phyloP scores from a whole-genome alignment of 2,888 invertebrate genomes.

The Teleiodes luculella region DNA sequence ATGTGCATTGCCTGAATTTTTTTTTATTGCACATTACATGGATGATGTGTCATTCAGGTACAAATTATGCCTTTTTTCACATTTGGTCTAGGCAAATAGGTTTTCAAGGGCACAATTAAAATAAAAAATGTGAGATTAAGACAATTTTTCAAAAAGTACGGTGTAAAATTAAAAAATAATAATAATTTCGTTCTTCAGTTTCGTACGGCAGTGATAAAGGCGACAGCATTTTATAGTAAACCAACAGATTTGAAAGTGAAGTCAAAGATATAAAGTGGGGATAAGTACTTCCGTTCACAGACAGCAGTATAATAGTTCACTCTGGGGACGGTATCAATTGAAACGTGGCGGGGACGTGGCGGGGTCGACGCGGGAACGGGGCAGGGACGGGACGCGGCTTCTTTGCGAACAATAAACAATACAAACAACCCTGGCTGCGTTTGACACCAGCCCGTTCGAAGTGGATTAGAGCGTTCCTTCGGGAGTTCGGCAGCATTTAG shows the following conservation, averaged over 20 bases:
- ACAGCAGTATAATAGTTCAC: slow-evolving; percentile 54
- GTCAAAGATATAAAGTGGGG: slow-evolving; percentile 48
- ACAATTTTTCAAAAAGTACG: not conserved
- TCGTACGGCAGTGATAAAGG: no score
- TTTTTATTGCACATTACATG: no score
- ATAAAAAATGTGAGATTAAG: no score
- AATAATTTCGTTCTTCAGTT: no score
- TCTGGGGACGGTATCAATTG: slow-evolving; percentile 60
- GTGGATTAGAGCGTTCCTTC: slow-evolving; percentile 75
- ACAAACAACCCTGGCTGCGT: slow-evolving; percentile 77
- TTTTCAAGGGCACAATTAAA: no score
- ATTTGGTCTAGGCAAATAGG: no score
- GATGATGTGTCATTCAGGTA: no score
- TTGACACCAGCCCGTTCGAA: slow-evolving; percentile 76
- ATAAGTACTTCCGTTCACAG: slow-evolving; percentile 47
- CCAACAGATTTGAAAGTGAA: slow-evolving; percentile 24
- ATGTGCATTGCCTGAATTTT: no score
- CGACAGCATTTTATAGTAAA: not conserved
- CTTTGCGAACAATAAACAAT: slow-evolving; percentile 78
- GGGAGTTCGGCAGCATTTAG: slow-evolving; percentile 77
- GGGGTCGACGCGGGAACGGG: no score
- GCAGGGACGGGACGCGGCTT: slow-evolving; percentile 46
- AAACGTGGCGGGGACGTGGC: slow-evolving; percentile 45
- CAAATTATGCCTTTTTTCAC: no score
- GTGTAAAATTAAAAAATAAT: not conserved